Evolutionary conservation across 2,797 vertebrate genomes (phyloP).

Genomic region (Bradypodion ventrale): DNA sequence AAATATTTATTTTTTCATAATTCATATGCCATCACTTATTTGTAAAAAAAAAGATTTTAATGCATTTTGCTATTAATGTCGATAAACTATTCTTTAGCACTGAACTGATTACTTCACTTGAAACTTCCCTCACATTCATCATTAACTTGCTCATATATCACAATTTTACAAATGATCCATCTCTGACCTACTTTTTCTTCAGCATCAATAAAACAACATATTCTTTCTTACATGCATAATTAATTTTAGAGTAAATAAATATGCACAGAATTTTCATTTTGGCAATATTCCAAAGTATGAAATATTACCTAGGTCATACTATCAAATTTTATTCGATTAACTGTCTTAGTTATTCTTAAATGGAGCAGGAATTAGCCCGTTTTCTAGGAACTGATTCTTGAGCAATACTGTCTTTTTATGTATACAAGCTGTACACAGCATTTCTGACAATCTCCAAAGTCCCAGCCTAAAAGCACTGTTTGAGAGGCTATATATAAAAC

Average conservation of each 20-base stretch:
- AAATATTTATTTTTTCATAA: constrained; percentile 57
- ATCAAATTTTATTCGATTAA: constrained; percentile 36
- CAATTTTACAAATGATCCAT: constrained; percentile 29
- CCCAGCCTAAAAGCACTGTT: constrained; percentile 98
- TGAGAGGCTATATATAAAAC: constrained; percentile 98
- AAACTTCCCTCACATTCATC: constrained; percentile 49
- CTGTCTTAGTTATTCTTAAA: constrained; percentile 73
- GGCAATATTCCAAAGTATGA: constrained; percentile 63
- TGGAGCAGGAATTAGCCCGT: constrained; percentile 95
- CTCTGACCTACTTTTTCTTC: constrained; percentile 41
- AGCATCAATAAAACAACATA: constrained; percentile 42
- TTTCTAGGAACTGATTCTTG: constrained; percentile 91
- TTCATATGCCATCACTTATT: constrained; percentile 39
- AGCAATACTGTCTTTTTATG: constrained; percentile 87
- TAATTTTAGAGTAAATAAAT: constrained; percentile 55
- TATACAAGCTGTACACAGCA: constrained; percentile 86
- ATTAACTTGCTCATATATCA: constrained; percentile 16
- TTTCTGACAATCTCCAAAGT: constrained; percentile 93
- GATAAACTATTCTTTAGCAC: constrained; percentile 35
- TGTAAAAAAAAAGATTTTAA: constrained; percentile 55
- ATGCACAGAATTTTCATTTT: constrained; percentile 64
- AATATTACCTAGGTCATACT: constrained; percentile 47
- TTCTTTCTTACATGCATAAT: constrained; percentile 36
- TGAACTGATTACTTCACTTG: constrained; percentile 44
- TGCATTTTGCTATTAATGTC: constrained; percentile 58